Base-by-base conservation (phyloP, 1,140 invertebrate genomes). In the Bactericera cockerelli region DNA sequence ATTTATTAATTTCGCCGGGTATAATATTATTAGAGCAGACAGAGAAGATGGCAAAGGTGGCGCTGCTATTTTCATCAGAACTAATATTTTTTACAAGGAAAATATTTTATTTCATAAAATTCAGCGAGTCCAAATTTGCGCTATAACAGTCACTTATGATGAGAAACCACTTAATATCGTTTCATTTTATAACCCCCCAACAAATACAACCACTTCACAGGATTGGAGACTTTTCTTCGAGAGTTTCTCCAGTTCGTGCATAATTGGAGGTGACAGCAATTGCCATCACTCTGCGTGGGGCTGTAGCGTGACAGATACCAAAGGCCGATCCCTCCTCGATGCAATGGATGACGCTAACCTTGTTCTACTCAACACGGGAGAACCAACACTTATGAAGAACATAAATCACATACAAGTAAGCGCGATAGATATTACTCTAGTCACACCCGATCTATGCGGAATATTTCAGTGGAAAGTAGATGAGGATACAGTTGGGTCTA, bases 141-240 rank as follows among this genome's bases (percentile, higher is more conserved):
- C n/a, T n/a, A n/a, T n/a, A n/a, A n/a, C n/a, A n/a, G n/a, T n/a
- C n/a, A n/a, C n/a, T n/a, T n/a, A n/a, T n/a, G n/a, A n/a, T n/a
- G n/a, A n/a, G n/a, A n/a, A n/a, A n/a, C n/a, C n/a, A n/a, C n/a
- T n/a, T n/a, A n/a, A n/a, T n/a, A n/a, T n/a, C n/a, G n/a, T n/a
- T n/a, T n/a, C n/a, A n/a, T n/a, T n/a, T n/a, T n/a, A n/a, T n/a
- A n/a, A n/a, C n/a, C n/a, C n/a, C n/a, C n/a, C n/a, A 33, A 59
- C 11, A 22, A 58, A 59, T 26, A 24, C 25, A 26, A 3, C 61
- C 19, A 19, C 16, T 36, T 24, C 10, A 56, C 26, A 57, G 3
- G 60, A 56, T 28, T 49, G 55, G 58, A 13, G n/a, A 36, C 10
- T 36, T 36, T 36, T 36, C 16, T 36, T 36, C 16, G 33, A 36